Conservation (phyloP, 2,113 vertebrate species). For the Ondatra zibethicus region DNA sequence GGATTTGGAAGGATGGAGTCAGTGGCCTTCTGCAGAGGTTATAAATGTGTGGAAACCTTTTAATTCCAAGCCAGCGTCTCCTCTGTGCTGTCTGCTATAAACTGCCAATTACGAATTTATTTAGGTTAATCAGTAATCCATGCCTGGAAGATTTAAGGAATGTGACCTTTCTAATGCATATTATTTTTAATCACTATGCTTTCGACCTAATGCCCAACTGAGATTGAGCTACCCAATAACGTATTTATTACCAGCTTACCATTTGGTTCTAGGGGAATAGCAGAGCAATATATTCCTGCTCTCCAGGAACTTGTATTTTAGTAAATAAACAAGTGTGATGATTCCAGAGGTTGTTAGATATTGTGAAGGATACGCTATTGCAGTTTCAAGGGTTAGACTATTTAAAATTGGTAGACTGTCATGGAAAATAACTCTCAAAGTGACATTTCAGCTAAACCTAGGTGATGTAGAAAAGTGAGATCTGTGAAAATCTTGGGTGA, state of each 20-base stretch:
- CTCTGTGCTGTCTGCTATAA: slow-evolving; percentile 33
- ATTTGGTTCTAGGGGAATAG: background rate
- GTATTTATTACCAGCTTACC: background rate
- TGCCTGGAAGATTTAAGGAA: slow-evolving; percentile 56
- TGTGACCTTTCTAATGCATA: slow-evolving; percentile 53
- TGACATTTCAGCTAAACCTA: background rate
- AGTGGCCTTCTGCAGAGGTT: background rate
- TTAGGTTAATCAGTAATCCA: slow-evolving; percentile 55
- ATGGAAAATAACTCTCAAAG: background rate
- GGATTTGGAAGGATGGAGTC: background rate
- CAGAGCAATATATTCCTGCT: background rate
- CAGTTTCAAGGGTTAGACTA: background rate
- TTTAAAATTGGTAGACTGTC: background rate
- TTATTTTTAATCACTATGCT: slow-evolving; percentile 61
- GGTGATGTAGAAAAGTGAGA: background rate
- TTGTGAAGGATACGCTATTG: background rate
- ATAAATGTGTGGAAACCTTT: background rate
- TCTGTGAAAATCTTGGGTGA: background rate
- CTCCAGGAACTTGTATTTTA: background rate
- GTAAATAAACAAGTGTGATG: slow-evolving; percentile 3
- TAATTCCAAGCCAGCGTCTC: background rate
- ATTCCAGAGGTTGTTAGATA: background rate
- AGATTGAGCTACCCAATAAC: background rate
- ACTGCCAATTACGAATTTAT: slow-evolving; percentile 65
- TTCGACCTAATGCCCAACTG: background rate